A percentile compares a stretch with the other conserved stretches of the same genome.
Evolutionary conservation across 2,888 invertebrate species (phyloP).

Genomic region (Heliconius charithonia): DNA sequence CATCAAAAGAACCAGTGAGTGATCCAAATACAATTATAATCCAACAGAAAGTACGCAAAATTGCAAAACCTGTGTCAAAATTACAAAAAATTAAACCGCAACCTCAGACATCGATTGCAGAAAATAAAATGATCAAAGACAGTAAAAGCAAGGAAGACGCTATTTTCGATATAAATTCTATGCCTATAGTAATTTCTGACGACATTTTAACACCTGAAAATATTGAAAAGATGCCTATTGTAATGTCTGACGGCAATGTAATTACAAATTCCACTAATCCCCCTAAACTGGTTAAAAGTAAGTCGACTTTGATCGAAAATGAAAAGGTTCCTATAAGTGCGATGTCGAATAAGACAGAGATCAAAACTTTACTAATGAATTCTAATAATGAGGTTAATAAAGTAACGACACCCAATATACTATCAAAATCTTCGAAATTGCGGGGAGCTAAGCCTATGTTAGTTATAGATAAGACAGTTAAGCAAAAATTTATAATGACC

Average conservation of each 20-base stretch:
- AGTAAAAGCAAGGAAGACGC: constrained; percentile 65
- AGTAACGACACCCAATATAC: constrained; percentile 76
- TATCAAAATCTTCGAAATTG: constrained; percentile 77
- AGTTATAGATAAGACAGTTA: constrained; percentile 77
- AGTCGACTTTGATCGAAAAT: constrained; percentile 60
- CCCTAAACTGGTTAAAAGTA: constrained; percentile 68
- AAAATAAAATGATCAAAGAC: constrained; percentile 54
- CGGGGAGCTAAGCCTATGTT: constrained; percentile 77
- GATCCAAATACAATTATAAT: constrained; percentile 72
- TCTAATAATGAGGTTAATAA: constrained; percentile 66
- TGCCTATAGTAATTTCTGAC: constrained; percentile 90
- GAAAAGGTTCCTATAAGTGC: constrained; percentile 64
- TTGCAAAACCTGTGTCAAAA: constrained; percentile 66
- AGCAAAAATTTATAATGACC: constrained; percentile 78
- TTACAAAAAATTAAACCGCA: constrained; percentile 69
- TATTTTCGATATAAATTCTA: constrained; percentile 88
- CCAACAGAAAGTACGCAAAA: constrained; percentile 72
- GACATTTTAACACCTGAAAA: constrained; percentile 87
- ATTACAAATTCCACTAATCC: constrained; percentile 63
- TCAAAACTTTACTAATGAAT: constrained; percentile 73
- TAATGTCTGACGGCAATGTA: constrained; percentile 78
- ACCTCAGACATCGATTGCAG: constrained; percentile 58
- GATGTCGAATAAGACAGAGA: constrained; percentile 64
- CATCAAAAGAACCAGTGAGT: constrained; percentile 61
- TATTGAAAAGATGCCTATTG: constrained; percentile 87